Evolutionary conservation across 2,888 invertebrate genomes (phyloP).

Genomic region (Chrysomela aeneicollis): DNA sequence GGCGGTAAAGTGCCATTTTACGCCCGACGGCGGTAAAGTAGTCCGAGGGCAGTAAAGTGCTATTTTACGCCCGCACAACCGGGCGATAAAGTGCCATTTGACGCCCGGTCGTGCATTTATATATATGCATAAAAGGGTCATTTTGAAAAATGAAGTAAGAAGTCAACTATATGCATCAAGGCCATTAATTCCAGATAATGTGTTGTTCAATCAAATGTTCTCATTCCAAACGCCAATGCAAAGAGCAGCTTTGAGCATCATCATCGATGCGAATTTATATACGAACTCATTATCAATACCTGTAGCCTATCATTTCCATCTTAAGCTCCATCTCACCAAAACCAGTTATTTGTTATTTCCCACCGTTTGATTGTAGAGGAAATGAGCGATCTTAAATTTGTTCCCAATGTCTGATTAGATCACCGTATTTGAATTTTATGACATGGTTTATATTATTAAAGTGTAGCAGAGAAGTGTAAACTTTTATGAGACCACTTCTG

Average conservation of each 20-base stretch:
- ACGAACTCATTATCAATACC: not conserved
- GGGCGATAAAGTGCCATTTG: too few species aligned
- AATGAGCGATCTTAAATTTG: constrained; percentile 1
- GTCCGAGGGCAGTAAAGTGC: too few species aligned
- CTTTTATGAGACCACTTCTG: not conserved
- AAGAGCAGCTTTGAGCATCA: not conserved
- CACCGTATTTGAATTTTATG: not conserved
- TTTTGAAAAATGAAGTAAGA: too few species aligned
- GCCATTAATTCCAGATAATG: too few species aligned
- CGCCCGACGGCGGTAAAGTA: too few species aligned
- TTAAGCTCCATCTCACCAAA: not conserved
- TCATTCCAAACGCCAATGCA: not conserved
- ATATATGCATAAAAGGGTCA: too few species aligned
- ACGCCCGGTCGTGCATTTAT: too few species aligned
- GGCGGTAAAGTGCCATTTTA: too few species aligned
- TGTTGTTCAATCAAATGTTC: too few species aligned
- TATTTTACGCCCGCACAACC: too few species aligned
- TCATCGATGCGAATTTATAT: constrained; percentile 5
- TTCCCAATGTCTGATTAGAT: not conserved
- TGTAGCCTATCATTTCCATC: not conserved
- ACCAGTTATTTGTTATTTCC: not conserved
- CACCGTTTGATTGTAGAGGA: not conserved
- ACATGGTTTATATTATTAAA: not conserved
- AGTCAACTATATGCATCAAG: too few species aligned
- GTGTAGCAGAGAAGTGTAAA: not conserved